phyloP scores from a whole-genome alignment of 2,113 vertebrate genomes.

The Sapajus apella region DNA sequence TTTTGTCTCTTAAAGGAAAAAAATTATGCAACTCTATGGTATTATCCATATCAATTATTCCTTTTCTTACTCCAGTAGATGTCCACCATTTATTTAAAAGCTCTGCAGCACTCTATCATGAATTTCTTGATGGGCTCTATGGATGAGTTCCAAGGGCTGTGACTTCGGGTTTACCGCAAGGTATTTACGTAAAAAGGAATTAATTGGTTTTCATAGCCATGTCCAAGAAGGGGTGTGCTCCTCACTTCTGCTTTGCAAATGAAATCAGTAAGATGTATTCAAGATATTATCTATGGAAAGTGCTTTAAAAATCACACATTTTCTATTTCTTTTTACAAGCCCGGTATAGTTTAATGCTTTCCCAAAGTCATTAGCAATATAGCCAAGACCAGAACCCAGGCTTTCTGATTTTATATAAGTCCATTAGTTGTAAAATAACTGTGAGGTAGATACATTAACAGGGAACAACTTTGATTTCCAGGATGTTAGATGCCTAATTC shows the following conservation, averaged over 20 bases:
- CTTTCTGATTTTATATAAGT: not conserved
- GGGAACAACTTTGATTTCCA: not conserved
- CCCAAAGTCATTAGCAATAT: not conserved
- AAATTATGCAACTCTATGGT: not conserved
- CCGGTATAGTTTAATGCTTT: not conserved
- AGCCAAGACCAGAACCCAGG: not conserved
- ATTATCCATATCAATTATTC: not conserved
- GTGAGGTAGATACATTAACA: not conserved
- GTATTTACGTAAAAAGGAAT: conserved; percentile 3
- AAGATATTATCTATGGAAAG: not conserved
- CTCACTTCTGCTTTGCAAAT: not conserved
- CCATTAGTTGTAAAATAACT: not conserved
- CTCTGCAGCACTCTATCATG: not conserved
- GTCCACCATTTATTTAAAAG: not conserved
- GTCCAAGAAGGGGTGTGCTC: not conserved
- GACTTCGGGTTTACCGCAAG: not conserved
- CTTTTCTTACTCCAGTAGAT: not conserved
- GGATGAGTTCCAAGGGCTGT: not conserved
- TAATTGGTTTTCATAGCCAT: not conserved
- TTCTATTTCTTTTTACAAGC: not conserved
- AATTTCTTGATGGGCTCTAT: not conserved
- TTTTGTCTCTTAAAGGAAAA: not conserved
- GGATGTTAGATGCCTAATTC: not conserved
- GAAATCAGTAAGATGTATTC: not conserved
- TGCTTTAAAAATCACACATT: not conserved